These are phyloP conservation scores for Trachemys scripta DNA, from an alignment of 2,113 vertebrate genomes.

Conservation along the genomic window DNA sequence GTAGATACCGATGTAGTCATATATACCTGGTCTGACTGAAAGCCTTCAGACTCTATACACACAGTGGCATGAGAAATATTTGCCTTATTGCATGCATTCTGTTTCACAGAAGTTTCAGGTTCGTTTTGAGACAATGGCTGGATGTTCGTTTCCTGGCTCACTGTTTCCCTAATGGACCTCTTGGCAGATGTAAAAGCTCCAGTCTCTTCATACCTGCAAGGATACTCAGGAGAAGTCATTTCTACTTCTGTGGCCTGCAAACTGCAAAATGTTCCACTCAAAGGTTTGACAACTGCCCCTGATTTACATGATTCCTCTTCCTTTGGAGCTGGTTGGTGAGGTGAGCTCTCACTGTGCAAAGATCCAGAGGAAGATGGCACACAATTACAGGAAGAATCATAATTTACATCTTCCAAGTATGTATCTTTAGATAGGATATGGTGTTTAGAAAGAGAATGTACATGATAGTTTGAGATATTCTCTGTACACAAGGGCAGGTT, in stretches of 20 bases:
- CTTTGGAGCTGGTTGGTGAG: not conserved
- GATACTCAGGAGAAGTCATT: not conserved
- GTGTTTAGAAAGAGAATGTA: not conserved
- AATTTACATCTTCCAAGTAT: not conserved
- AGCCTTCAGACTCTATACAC: not conserved
- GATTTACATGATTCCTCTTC: not conserved
- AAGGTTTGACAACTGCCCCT: not conserved
- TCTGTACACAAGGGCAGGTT: not conserved
- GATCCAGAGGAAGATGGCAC: not conserved
- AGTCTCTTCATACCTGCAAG: not conserved
- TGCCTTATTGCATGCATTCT: not conserved
- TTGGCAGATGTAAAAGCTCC: not conserved
- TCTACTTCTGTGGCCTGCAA: not conserved
- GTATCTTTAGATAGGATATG: not conserved
- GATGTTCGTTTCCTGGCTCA: not conserved
- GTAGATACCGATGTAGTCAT: not conserved
- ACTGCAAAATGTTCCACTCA: not conserved
- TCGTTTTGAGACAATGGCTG: not conserved
- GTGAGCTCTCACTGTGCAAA: not conserved
- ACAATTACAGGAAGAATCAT: not conserved
- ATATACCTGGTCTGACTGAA: not conserved
- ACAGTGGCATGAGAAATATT: not conserved
- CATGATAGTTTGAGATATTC: not conserved
- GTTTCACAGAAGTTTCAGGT: no score
- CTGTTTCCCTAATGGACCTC: not conserved